Evolutionary conservation across 2,113 vertebrate species (phyloP), one percentile per base, ranked within the genome.

Genomic region (Lampris megalopsis): DNA sequence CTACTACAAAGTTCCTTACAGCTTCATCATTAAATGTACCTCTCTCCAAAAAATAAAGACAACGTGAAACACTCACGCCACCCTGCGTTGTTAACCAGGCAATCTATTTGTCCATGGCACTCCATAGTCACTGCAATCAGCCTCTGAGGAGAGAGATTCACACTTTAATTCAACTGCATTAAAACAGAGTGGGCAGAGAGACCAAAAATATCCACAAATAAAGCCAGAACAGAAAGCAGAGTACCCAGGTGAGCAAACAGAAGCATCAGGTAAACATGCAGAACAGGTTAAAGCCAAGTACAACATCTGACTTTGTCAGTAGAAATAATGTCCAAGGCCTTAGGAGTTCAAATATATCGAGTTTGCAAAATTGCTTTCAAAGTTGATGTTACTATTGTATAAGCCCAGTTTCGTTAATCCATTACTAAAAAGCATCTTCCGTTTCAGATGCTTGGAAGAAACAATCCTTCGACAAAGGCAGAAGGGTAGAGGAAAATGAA

Each of bases 1-100:
- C 11, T 2, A 37, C 9, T 3, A 68, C 9, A 56, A 37, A 6
- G 5, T 42, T 5, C 43, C 48, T 4, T 38, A 0, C 5, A 24
- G 2, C 35, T 1, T 45, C 58, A 4, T 56, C 36, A n/a, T 64
- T 0, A 38, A 24, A 24, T 24, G 24, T 24, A 24, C 24, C 24
- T 1, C 11, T 4, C 57, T 71, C 37, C 0, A n/a, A 36, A 2
- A 36, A 24, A 63, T 5, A 6, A 58, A 4, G 1, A 43, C 1
- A 13, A 43, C 1, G 9, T 36, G 5, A 0, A 10, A 52, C 37
- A 94, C 94, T 96, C 87, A 97, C 95, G 95, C 86, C 88, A 88
- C 24, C 96, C 96, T 0, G 94, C 95, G 0, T 96, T 96, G 91
- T 96, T 96, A 69, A 97, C 94, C 81, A 97, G 88, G 60, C 96